phyloP scores from a whole-genome alignment of 2,113 vertebrate genomes.

The Mesoclemmys tuberculata region DNA sequence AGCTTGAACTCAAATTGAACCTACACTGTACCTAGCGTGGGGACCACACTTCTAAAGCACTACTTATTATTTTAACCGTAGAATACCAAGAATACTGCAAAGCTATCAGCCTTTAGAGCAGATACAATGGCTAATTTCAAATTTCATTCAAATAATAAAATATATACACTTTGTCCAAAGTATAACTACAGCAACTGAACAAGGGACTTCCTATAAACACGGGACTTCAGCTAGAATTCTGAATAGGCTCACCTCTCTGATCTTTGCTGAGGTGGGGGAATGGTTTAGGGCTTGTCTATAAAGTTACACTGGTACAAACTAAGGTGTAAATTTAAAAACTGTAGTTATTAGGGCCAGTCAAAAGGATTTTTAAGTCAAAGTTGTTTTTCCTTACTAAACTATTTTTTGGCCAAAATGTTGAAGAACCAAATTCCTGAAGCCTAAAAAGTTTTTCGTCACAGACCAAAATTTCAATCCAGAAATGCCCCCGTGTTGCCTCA shows the following conservation, averaged over 20 bases:
- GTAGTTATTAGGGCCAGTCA: neutral
- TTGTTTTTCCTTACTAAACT: neutral
- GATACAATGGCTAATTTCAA: neutral
- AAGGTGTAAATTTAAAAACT: neutral
- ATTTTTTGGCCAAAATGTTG: neutral
- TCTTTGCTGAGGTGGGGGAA: neutral
- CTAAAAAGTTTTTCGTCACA: neutral
- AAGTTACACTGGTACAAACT: neutral
- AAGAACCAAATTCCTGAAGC: neutral
- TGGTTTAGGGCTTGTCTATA: neutral
- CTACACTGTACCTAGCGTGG: neutral
- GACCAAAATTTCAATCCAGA: neutral
- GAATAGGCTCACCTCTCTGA: neutral
- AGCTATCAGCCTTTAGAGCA: neutral
- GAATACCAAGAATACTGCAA: neutral
- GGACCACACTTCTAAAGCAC: neutral
- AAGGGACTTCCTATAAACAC: neutral
- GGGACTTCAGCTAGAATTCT: neutral
- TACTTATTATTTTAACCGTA: neutral
- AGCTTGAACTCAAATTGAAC: neutral
- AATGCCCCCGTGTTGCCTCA: neutral
- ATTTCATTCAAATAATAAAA: neutral
- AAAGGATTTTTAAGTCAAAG: neutral
- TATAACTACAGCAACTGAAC: neutral
- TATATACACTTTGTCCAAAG: neutral